Evolutionary conservation across 2,797 vertebrate species (phyloP), one percentile per base, ranked within the genome.

Genomic region (Sebastes vulpes): DNA sequence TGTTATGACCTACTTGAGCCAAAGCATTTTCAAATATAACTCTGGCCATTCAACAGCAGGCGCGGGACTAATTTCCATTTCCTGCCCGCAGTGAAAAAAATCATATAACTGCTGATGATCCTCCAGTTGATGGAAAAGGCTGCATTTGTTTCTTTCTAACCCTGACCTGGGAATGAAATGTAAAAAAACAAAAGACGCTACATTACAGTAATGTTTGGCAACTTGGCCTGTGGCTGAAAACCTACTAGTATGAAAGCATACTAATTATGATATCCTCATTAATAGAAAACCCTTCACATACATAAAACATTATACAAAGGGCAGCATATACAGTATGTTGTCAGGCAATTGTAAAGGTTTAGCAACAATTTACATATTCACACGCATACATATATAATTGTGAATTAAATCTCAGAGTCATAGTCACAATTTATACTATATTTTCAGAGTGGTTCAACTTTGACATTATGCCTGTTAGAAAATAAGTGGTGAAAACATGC

Each of bases 21-120:
- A 83, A 85, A 92, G 83, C 82, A 88, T 89, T 91, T 84, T 86
- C 73, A 80, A 77, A 89, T 83, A 88, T 79, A 92, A 88, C 84
- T 79, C 65, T 61, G 77, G 71, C 78, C 77, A 66, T 84, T 87
- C 83, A 65, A 78, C 88, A 78, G 72, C 81, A 81, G 84, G 29
- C 76, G 50, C 25, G 42, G 65, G 84, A 87, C 72, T 90, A 18
- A 92, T 92, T 90, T 89, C 65, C 88, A 90, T 92, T 89, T 89
- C 81, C 72, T 16, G 85, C 82, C 84, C 70, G 77, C 68, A 83
- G 85, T 87, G 59, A 64, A 72, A 54, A 71, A 76, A 69, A 68
- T 38, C 67, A 56, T 9, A 77, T 32, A 83, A 72, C 72, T 21
- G 77, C 75, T 77, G 83, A 87, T 77, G 81, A 81, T 80, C 84